Conservation (phyloP, 2,113 vertebrate species). For the Amblyornis subalaris region DNA sequence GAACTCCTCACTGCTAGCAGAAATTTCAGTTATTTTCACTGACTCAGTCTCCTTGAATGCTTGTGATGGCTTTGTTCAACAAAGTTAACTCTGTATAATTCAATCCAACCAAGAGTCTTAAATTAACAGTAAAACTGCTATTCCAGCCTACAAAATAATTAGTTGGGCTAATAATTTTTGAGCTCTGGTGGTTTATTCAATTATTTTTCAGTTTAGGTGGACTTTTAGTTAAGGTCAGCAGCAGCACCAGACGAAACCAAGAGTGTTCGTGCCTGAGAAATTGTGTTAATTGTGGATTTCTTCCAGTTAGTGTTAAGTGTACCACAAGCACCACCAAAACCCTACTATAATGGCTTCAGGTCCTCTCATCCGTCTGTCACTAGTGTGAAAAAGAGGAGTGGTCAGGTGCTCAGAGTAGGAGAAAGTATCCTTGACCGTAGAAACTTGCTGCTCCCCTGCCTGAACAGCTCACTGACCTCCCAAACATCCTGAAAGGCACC, state of each 20-base stretch:
- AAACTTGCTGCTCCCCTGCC: not conserved
- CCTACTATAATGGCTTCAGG: not conserved
- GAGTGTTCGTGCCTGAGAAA: constrained; percentile 7
- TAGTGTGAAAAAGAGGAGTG: not conserved
- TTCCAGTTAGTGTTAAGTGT: not conserved
- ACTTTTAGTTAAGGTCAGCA: constrained; percentile 11
- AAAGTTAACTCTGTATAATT: not conserved
- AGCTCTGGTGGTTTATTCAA: not conserved
- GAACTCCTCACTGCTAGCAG: not conserved
- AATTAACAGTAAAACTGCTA: not conserved
- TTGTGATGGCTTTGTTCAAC: not conserved
- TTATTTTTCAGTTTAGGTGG: not conserved
- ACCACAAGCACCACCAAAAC: not conserved
- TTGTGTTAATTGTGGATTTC: not conserved
- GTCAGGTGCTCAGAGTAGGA: not conserved
- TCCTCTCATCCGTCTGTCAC: not conserved
- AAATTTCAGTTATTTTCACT: not conserved
- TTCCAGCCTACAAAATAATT: not conserved
- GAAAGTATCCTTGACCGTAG: not conserved
- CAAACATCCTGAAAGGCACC: not conserved
- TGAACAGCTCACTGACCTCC: not conserved
- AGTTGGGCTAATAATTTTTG: not conserved
- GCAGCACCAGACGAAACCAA: constrained; percentile 9
- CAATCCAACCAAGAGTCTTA: not conserved
- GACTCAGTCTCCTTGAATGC: not conserved